Evolutionary conservation across 2,113 vertebrate genomes (phyloP).

Genomic region (Chionomys nivalis): DNA sequence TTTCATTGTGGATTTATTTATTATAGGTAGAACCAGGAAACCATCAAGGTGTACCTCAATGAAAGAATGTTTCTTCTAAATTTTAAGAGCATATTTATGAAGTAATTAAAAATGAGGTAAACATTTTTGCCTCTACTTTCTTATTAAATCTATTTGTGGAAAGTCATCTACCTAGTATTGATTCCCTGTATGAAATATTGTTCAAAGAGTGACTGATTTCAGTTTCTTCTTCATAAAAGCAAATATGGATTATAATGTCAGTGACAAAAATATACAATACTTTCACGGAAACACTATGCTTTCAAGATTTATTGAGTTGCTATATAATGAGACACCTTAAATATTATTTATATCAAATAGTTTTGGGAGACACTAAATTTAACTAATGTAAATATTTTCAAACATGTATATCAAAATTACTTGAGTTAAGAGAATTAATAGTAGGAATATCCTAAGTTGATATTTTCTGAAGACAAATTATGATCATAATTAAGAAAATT

Average conservation of each 20-base stretch:
- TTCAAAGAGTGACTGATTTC: not conserved
- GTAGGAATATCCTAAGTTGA: not conserved
- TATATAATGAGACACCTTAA: not conserved
- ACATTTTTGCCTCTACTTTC: not conserved
- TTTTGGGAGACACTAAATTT: not conserved
- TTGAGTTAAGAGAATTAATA: not conserved
- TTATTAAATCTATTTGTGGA: not conserved
- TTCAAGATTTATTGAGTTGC: not conserved
- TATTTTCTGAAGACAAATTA: not conserved
- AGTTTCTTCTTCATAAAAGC: not conserved
- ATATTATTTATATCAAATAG: not conserved
- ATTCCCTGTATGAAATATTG: not conserved
- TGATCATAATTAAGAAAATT: not conserved
- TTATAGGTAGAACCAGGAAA: not conserved
- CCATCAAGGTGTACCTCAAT: not conserved
- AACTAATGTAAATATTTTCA: not conserved
- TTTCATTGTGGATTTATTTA: not conserved
- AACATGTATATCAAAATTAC: not conserved
- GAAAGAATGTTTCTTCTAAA: not conserved
- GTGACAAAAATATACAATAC: not conserved
- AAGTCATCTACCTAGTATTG: not conserved
- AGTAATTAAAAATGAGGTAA: not conserved
- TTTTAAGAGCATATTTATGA: constrained; percentile 29
- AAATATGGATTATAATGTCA: not conserved
- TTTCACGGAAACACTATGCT: not conserved